Evolutionary conservation across 2,888 invertebrate genomes (phyloP).

Genomic region (Scelioninae gen. 1): DNA sequence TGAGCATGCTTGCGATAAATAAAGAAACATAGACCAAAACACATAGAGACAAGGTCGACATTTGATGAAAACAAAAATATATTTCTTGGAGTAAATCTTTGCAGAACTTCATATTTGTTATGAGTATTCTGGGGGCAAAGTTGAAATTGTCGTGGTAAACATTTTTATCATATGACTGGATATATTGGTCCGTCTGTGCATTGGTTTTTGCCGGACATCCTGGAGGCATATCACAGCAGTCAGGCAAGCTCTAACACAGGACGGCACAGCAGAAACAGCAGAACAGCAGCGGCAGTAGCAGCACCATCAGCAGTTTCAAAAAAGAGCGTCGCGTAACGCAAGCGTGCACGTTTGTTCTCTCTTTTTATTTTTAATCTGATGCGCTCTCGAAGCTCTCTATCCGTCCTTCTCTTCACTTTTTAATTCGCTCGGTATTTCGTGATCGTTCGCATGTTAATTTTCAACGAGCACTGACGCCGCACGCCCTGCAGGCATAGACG

Average conservation of each 20-base stretch:
- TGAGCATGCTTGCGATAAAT: constrained; percentile 18
- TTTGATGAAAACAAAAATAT: constrained; percentile 17
- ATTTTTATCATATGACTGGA: constrained; percentile 61
- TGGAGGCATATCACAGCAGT: constrained; percentile 68
- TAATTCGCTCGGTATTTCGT: constrained; percentile 80
- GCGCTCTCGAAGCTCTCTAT: constrained; percentile 44
- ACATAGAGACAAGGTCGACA: neutral
- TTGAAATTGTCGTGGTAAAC: constrained; percentile 52
- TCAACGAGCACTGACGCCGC: constrained; percentile 79
- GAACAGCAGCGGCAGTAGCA: too few species aligned
- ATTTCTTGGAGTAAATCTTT: constrained; percentile 32
- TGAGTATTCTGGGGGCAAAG: constrained; percentile 47
- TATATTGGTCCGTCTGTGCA: constrained; percentile 72
- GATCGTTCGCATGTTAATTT: constrained; percentile 83
- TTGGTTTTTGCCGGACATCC: constrained; percentile 73
- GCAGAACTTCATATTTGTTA: constrained; percentile 22
- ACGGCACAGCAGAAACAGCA: neutral
- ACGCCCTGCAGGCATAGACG: constrained; percentile 80
- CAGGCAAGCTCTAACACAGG: constrained; percentile 49
- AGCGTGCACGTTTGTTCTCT: too few species aligned
- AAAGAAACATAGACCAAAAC: constrained; percentile 5
- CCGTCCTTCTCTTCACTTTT: constrained; percentile 73
- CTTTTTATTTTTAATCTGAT: constrained; percentile 70
- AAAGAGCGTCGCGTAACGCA: too few species aligned
- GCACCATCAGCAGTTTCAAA: too few species aligned